These are phyloP conservation scores for Deroptyus accipitrinus DNA, from an alignment of 2,113 vertebrate species.

Conservation along the genomic window DNA sequence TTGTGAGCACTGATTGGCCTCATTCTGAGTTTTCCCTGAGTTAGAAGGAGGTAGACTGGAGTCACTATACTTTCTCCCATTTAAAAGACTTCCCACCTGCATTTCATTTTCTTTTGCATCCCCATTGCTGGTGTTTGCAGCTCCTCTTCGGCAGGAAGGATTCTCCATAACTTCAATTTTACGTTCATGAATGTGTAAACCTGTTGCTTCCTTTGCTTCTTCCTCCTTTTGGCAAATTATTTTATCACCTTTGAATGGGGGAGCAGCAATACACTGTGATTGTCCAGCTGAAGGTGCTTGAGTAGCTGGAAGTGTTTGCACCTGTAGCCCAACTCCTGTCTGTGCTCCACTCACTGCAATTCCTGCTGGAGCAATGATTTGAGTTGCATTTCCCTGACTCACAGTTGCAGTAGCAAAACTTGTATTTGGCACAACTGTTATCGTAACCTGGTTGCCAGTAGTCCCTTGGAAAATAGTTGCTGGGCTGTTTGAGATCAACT, in stretches of 20 bases:
- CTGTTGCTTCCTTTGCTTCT: conserved; percentile 98
- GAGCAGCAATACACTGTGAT: conserved; percentile 79
- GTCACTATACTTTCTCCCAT: conserved; percentile 95
- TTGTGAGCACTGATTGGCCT: conserved; percentile 81
- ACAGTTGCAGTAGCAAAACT: conserved; percentile 91
- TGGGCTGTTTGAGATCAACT: conserved; percentile 90
- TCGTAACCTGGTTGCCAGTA: conserved; percentile 93
- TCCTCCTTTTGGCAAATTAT: conserved; percentile 99
- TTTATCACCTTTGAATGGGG: conserved; percentile 96
- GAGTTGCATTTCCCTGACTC: conserved; percentile 87
- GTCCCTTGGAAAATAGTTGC: conserved; percentile 93
- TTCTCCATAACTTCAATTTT: conserved; percentile 99
- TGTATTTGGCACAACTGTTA: conserved; percentile 98
- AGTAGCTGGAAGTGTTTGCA: conserved; percentile 81
- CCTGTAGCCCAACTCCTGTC: conserved; percentile 84
- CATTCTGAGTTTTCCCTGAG: conserved; percentile 98
- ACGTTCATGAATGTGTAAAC: conserved; percentile 95
- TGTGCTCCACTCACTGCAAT: conserved; percentile 80
- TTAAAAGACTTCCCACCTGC: conserved; percentile 90
- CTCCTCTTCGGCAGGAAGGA: conserved; percentile 86
- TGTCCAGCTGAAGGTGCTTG: conserved; percentile 82
- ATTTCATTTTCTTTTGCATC: conserved; percentile 84
- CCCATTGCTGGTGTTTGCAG: conserved; percentile 92
- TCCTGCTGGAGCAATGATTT: conserved; percentile 82
- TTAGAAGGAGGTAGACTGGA: conserved; percentile 99